Evolutionary conservation across 2,888 invertebrate species (phyloP), one percentile per base, ranked within the genome.

Genomic region (Odontomyia ornata): DNA sequence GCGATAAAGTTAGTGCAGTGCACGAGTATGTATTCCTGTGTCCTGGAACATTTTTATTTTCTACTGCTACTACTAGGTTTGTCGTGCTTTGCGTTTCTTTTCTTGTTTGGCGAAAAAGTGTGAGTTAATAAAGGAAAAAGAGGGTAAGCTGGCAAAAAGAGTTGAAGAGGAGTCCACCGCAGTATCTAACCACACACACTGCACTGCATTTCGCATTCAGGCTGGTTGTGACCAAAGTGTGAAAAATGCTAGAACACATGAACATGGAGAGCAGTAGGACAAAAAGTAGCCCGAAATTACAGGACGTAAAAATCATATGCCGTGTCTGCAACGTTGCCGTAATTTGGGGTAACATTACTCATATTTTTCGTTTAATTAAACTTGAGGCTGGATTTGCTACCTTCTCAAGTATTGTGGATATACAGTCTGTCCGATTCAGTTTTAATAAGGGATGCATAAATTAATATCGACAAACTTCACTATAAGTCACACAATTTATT

Each of bases 1-100:
- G 76, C 27, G 62, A 62, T 28, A n/a, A 46, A 75, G 75, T 62
- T 64, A 64, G 43, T 46, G 46, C 75, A 47, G 27, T 64, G n/a
- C n/a, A n/a, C n/a, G n/a, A n/a, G n/a, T n/a, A n/a, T n/a, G 60
- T 25, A 57, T 75, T 62, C 46, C 36, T 36, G 36, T 9, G 36
- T 36, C 9, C 3, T 36, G 36, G 3, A 9, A 36, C 36, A 36
- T 5, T 36, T n/a, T n/a, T n/a, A n/a, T 36, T 36, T 36, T 36
- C 9, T 36, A 9, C 3, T 62, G n/a, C 18, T 30, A 15, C 65
- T 25, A 27, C 28, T 23, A 2, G 28, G 23, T 18, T 2, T 15
- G 11, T 11, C n/a, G 3, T 23, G 62, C n/a, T 11, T 25, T 23
- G 27, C 65, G n/a, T 52, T 18, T 4, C 52, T 52, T 52, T 52